Conservation (phyloP, 2,888 invertebrate species). For the Diarsia rubi region DNA sequence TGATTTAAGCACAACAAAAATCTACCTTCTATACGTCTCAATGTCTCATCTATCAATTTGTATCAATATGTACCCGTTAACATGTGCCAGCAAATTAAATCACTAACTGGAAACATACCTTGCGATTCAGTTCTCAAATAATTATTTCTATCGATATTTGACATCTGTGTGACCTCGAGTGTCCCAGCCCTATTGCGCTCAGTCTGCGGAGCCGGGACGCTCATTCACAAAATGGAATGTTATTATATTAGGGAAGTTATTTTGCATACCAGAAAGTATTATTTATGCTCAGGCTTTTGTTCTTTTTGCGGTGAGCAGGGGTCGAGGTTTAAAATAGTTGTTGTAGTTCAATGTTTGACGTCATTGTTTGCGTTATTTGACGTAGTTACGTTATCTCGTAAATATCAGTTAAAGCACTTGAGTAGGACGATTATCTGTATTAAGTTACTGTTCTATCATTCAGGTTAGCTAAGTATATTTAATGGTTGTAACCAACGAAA, state of each 20-base stretch:
- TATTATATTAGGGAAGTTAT: slow-evolving; percentile 67
- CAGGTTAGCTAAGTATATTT: no score
- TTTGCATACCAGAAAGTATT: slow-evolving; percentile 63
- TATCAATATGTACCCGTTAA: neutral
- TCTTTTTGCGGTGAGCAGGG: slow-evolving; percentile 34
- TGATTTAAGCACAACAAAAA: neutral
- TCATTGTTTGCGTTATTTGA: neutral
- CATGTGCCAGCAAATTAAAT: slow-evolving; percentile 1
- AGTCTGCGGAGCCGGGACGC: slow-evolving; percentile 63
- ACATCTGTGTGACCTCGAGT: slow-evolving; percentile 23
- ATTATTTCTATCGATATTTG: slow-evolving; percentile 46
- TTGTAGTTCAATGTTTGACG: slow-evolving; percentile 11
- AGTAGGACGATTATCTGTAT: neutral
- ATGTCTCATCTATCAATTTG: neutral
- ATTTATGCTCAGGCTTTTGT: slow-evolving; percentile 55
- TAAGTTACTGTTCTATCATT: neutral
- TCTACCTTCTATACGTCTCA: neutral
- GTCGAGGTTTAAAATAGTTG: slow-evolving; percentile 25
- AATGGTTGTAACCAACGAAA: neutral
- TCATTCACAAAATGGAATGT: slow-evolving; percentile 65
- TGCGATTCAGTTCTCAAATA: neutral
- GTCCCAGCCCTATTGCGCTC: slow-evolving; percentile 50
- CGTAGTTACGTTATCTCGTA: neutral
- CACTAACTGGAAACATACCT: neutral
- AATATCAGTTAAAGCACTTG: neutral